Percentiles rank a stretch among this genome's conserved stretches.
phyloP scores from a whole-genome alignment of 2,888 invertebrate genomes.

The Pteria penguin region DNA sequence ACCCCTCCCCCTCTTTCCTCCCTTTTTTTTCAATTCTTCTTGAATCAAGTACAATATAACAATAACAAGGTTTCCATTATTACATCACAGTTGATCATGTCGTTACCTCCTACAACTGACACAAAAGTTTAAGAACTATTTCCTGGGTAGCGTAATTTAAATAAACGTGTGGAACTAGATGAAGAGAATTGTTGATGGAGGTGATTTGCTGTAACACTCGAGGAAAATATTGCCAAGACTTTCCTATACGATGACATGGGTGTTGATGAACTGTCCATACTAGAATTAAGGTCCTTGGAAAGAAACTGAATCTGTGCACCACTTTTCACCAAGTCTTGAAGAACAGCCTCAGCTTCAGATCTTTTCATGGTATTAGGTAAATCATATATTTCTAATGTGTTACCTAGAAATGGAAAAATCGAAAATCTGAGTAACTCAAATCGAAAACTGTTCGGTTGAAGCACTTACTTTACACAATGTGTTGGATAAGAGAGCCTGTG shows the following conservation, averaged over 20 bases:
- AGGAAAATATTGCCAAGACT: constrained; percentile 53
- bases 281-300: constrained; percentile 43
- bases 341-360: constrained; percentile 50
- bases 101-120: too few relatives aligned
- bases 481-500: too few relatives aligned
- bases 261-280: constrained; percentile 41
- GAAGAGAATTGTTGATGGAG: constrained; percentile 47
- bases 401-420: constrained; percentile 33
- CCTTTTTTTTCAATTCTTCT: too few relatives aligned
- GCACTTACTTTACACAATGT: too few relatives aligned
- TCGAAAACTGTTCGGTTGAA: too few relatives aligned
- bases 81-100: too few relatives aligned
- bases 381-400: constrained; percentile 59
- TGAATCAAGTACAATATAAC: too few relatives aligned
- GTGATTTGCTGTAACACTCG: constrained; percentile 43
- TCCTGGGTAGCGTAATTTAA: background rate
- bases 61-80: too few relatives aligned
- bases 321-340: constrained; percentile 46
- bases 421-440: too few relatives aligned
- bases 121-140: background rate
- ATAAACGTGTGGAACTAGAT: background rate
- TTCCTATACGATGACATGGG: constrained; percentile 50
- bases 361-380: constrained; percentile 41
- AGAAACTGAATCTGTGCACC: constrained; percentile 53
- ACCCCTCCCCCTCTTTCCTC: too few relatives aligned